Evolutionary conservation across 92 coral and sea anemone species (phyloP).

Genomic region (Chrysogorgia sp.): DNA sequence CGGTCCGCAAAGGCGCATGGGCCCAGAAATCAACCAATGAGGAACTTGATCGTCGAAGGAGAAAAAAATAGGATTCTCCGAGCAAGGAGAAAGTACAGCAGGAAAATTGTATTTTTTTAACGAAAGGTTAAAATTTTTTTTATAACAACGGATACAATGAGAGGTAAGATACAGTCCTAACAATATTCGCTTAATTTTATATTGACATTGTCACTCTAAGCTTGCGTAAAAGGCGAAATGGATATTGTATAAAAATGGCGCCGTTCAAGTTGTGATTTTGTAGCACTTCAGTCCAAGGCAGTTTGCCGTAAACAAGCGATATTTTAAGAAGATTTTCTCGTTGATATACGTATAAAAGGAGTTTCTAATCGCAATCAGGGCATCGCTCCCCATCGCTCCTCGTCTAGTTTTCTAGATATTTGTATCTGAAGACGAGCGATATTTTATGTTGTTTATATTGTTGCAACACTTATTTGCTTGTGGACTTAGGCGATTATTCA

Average conservation of each 20-base stretch:
- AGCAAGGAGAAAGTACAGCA: neutral
- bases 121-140: neutral
- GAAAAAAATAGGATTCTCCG: neutral
- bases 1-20: constrained; percentile 13
- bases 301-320: neutral
- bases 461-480: neutral
- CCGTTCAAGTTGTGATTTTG: too few species aligned
- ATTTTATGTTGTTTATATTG: too few species aligned
- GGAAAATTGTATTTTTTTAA: neutral
- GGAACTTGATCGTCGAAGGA: neutral
- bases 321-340: neutral
- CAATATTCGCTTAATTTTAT: too few species aligned
- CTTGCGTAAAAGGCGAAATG: too few species aligned
- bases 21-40: neutral
- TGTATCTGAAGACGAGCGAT: neutral
- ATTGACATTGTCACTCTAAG: too few species aligned
- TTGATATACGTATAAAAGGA: neutral
- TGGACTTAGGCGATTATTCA: neutral
- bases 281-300: too few species aligned
- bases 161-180: neutral
- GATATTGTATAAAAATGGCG: too few species aligned
- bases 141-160: neutral
- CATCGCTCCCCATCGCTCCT: neutral
- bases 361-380: neutral
- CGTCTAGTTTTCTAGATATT: neutral